Evolutionary conservation across 2,113 vertebrate genomes (phyloP).

Genomic region (Trinectes maculatus): DNA sequence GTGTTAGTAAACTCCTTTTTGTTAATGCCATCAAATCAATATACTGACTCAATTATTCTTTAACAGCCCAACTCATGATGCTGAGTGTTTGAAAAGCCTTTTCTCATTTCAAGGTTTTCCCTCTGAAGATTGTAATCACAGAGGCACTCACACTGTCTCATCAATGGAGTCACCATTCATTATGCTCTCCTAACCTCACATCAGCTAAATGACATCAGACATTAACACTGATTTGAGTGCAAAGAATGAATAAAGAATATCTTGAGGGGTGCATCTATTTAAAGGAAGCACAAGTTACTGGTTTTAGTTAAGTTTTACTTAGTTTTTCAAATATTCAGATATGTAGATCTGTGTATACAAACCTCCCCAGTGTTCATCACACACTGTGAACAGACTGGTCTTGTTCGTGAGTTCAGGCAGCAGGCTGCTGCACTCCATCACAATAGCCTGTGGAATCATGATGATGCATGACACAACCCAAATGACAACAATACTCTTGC

Average conservation of each 20-base stretch:
- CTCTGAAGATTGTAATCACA: background rate
- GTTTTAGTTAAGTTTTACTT: background rate
- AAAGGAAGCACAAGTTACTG: background rate
- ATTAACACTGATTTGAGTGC: background rate
- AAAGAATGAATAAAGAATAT: background rate
- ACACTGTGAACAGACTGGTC: conserved; percentile 95
- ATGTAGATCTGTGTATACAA: conserved; percentile 5
- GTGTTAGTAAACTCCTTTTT: background rate
- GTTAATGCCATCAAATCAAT: background rate
- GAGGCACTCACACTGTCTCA: background rate
- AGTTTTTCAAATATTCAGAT: background rate
- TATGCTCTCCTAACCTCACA: background rate
- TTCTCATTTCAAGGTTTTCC: conserved; percentile 1
- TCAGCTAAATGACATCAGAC: background rate
- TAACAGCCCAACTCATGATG: background rate
- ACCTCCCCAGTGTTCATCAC: conserved; percentile 96
- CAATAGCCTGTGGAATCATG: conserved; percentile 96
- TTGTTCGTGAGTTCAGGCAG: conserved; percentile 94
- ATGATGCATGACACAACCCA: conserved; percentile 94
- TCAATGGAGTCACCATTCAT: background rate
- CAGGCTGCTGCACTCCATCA: conserved; percentile 94
- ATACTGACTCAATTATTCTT: background rate
- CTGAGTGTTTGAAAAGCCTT: background rate
- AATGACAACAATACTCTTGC: conserved; percentile 93
- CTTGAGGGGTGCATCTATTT: background rate